Percentiles rank a stretch among this genome's conserved stretches.
Evolutionary conservation across 2,113 vertebrate species (phyloP).

Genomic region (Notarius lentiginosus): DNA sequence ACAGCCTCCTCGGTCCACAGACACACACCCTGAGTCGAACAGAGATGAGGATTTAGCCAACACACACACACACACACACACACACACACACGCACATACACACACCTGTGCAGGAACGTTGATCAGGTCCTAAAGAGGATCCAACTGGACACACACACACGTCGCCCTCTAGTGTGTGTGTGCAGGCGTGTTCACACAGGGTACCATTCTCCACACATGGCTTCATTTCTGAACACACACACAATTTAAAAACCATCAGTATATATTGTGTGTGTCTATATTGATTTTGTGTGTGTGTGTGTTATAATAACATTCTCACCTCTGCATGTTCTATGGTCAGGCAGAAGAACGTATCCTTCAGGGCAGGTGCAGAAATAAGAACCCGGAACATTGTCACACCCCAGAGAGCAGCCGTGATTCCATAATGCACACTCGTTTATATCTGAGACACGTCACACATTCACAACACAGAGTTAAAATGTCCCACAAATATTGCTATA

Average conservation of each 20-base stretch:
- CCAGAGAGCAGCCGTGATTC: slow-evolving; percentile 92
- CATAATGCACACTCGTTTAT: slow-evolving; percentile 89
- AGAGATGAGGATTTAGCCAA: neutral
- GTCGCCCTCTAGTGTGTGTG: slow-evolving; percentile 74
- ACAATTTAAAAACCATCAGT: neutral
- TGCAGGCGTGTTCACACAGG: slow-evolving; percentile 80
- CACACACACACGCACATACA: neutral
- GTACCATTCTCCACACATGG: slow-evolving; percentile 73
- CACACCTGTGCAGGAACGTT: slow-evolving; percentile 83
- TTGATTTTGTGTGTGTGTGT: slow-evolving; percentile 5
- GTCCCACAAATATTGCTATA: neutral
- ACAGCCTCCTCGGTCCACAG: slow-evolving; percentile 86
- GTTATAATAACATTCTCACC: slow-evolving; percentile 62
- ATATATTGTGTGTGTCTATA: neutral
- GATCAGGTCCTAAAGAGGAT: slow-evolving; percentile 78
- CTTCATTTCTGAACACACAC: slow-evolving; percentile 72
- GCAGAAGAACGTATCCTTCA: slow-evolving; percentile 80
- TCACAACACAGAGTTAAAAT: neutral
- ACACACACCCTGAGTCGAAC: slow-evolving; percentile 80
- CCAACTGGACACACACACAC: slow-evolving; percentile 85
- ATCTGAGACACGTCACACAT: slow-evolving; percentile 69
- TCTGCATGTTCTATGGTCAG: slow-evolving; percentile 85
- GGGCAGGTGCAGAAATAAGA: slow-evolving; percentile 96
- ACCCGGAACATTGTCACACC: slow-evolving; percentile 89
- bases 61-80: neutral